phyloP scores from a whole-genome alignment of 2,113 vertebrate genomes.

The Gallinago undulata region DNA sequence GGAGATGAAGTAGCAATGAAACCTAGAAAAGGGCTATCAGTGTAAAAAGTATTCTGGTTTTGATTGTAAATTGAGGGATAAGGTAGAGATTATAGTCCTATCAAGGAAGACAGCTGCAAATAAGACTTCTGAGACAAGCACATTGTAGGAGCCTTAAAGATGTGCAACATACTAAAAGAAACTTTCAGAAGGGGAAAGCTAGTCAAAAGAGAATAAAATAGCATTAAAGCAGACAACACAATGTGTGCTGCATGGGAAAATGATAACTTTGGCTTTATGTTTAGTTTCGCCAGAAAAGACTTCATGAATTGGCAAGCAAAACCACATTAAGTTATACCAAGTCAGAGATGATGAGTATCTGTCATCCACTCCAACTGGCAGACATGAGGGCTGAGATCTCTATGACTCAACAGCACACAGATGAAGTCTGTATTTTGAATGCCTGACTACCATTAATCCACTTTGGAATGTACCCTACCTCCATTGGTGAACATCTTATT shows the following conservation, averaged over 20 bases:
- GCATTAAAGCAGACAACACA: not conserved
- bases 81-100: not conserved
- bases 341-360: not conserved
- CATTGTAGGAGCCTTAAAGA: not conserved
- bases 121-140: not conserved
- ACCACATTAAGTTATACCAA: not conserved
- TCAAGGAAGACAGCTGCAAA: not conserved
- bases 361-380: not conserved
- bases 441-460: not conserved
- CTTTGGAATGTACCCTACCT: slow-evolving; percentile 75
- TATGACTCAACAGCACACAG: not conserved
- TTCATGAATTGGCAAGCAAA: not conserved
- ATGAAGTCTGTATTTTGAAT: not conserved
- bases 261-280: not conserved
- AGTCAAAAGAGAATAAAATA: not conserved
- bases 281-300: not conserved
- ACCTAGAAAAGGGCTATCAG: not conserved
- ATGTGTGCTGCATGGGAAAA: not conserved
- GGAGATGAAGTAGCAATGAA: not conserved
- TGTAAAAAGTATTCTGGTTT: not conserved
- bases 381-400: not conserved
- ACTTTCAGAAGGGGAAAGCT: not conserved
- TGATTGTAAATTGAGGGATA: not conserved
- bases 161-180: not conserved
- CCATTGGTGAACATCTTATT: slow-evolving; percentile 96